Conservation (phyloP, 2,113 vertebrate species). For the Hydrolagus affinis region DNA sequence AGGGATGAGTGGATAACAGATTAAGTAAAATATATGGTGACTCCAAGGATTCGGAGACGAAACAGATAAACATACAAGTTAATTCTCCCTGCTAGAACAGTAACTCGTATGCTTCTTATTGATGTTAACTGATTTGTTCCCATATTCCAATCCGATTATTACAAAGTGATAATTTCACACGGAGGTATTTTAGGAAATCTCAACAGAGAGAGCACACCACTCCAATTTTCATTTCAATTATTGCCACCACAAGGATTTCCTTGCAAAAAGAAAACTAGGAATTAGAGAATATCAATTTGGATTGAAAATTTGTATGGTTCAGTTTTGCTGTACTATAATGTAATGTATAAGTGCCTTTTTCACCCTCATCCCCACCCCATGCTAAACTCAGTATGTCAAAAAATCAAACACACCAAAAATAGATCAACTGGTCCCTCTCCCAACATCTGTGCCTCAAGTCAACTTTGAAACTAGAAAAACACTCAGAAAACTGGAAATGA, state of each 20-base stretch:
- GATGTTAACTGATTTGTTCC: too few species aligned
- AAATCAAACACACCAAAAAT: background rate
- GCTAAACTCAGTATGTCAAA: background rate
- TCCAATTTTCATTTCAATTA: too few species aligned
- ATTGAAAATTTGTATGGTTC: too few species aligned
- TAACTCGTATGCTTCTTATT: too few species aligned
- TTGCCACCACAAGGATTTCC: too few species aligned
- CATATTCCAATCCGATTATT: too few species aligned
- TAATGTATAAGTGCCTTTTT: background rate
- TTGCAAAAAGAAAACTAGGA: too few species aligned
- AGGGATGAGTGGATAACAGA: background rate
- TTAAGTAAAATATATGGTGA: background rate
- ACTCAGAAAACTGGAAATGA: background rate
- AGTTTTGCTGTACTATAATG: too few species aligned
- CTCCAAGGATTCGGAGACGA: background rate
- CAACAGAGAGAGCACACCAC: background rate
- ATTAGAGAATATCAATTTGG: too few species aligned
- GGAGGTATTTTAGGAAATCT: background rate
- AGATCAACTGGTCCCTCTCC: background rate
- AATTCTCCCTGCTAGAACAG: background rate
- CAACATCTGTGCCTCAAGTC: background rate
- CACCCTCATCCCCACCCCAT: background rate
- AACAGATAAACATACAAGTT: background rate
- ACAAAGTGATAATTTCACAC: too few species aligned
- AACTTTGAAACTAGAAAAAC: background rate